Percentiles rank a stretch among this genome's conserved stretches.
Conservation (phyloP, 2,888 invertebrate species). For the Phasia obesa region DNA sequence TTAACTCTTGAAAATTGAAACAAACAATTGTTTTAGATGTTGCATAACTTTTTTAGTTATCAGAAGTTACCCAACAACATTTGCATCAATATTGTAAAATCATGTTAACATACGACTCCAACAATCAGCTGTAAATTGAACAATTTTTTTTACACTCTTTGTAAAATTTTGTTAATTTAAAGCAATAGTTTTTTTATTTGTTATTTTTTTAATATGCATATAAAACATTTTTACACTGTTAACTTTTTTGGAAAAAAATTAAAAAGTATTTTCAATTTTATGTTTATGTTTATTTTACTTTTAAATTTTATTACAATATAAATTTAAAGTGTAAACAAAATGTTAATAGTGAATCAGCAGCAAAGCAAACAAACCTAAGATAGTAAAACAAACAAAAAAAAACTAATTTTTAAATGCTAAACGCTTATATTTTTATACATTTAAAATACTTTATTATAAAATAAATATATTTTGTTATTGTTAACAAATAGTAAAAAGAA, state of each 20-base stretch:
- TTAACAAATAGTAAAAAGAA: conserved; percentile 66
- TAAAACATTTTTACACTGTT: conserved; percentile 41
- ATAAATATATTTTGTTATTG: conserved; percentile 70
- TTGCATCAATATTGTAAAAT: too few species aligned
- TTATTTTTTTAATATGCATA: conserved; percentile 1
- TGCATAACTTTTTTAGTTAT: too few species aligned
- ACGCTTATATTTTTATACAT: conserved; percentile 70
- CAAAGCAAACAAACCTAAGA: conserved; percentile 70
- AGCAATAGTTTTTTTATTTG: conserved; percentile 2
- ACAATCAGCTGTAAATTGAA: conserved; percentile 21
- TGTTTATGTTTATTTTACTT: conserved; percentile 44
- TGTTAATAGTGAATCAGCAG: conserved; percentile 64
- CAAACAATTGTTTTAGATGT: too few species aligned
- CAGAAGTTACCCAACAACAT: too few species aligned
- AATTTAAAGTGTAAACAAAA: conserved; percentile 49
- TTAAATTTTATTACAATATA: conserved; percentile 28
- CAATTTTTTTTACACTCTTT: background rate
- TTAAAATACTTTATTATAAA: conserved; percentile 62
- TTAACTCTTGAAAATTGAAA: too few species aligned
- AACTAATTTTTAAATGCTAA: conserved; percentile 63
- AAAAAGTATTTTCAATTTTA: conserved; percentile 35
- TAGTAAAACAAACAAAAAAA: conserved; percentile 58
- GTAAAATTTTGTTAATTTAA: conserved; percentile 12
- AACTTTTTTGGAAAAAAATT: conserved; percentile 37
- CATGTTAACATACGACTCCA: background rate